Conservation (phyloP, 2,888 invertebrate genomes). For the Chaitophorus viminalis region DNA sequence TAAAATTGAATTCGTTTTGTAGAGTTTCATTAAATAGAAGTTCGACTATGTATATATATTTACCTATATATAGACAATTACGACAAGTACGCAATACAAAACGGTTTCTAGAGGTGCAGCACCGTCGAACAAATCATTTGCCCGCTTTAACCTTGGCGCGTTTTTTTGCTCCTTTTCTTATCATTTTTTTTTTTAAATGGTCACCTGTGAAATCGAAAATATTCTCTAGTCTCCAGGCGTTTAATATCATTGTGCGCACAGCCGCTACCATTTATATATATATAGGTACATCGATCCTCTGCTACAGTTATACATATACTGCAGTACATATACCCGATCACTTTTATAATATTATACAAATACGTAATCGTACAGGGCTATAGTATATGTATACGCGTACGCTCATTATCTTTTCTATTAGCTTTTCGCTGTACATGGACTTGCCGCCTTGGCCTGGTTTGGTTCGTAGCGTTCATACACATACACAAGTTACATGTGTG, state of each 20-base stretch:
- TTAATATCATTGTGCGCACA: not conserved
- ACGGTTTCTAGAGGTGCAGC: not conserved
- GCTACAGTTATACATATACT: not conserved
- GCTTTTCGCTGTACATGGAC: conserved; percentile 34
- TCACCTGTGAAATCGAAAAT: conserved; percentile 32
- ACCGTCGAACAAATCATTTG: not conserved
- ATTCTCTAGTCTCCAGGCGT: not conserved
- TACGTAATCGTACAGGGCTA: too few relatives aligned
- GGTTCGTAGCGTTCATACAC: too few relatives aligned
- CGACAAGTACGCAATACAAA: too few relatives aligned
- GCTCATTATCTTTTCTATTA: conserved; percentile 49
- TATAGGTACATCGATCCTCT: not conserved
- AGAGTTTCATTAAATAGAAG: not conserved
- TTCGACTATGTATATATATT: too few relatives aligned
- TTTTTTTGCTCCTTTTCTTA: not conserved
- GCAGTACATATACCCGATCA: too few relatives aligned
- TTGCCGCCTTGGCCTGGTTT: conserved; percentile 51
- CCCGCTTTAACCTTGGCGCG: not conserved
- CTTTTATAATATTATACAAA: too few relatives aligned
- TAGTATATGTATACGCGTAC: not conserved
- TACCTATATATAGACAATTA: too few relatives aligned
- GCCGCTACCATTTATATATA: not conserved
- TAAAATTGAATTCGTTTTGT: not conserved
- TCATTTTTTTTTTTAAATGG: not conserved
- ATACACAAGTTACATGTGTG: too few relatives aligned